These are phyloP conservation scores for Monodelphis domestica DNA, from an alignment of 2,797 vertebrate species.

Conservation along the genomic window DNA sequence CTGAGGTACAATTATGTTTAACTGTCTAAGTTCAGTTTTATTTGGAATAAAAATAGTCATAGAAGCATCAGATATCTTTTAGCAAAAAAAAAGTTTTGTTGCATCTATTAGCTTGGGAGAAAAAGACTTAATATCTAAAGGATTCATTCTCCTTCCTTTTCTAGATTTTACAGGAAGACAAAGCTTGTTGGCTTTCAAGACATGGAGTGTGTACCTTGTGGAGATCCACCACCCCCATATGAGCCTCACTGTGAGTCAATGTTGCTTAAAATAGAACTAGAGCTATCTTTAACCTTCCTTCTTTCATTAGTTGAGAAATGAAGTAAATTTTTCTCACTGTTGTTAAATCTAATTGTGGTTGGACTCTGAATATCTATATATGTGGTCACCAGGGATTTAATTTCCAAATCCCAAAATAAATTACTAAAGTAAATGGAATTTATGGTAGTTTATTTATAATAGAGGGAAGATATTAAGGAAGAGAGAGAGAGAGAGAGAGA, in stretches of 20 bases:
- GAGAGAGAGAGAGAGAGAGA: too few species aligned
- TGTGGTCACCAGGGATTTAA: too few species aligned
- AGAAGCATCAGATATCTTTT: not conserved
- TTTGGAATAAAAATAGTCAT: not conserved
- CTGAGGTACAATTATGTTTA: not conserved
- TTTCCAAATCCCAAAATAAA: too few species aligned
- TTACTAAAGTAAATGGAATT: too few species aligned
- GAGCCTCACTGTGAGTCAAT: slow-evolving; percentile 95
- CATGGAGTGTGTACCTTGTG: slow-evolving; percentile 97
- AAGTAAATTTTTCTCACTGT: not conserved
- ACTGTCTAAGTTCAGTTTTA: not conserved
- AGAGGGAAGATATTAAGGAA: too few species aligned
- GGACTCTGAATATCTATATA: too few species aligned
- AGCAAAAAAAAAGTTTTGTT: not conserved
- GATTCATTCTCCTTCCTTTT: slow-evolving; percentile 62
- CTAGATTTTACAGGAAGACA: slow-evolving; percentile 97
- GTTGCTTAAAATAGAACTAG: not conserved
- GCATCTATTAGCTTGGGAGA: not conserved
- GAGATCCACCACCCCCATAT: slow-evolving; percentile 95
- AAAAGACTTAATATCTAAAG: slow-evolving; percentile 27
- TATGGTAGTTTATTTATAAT: too few species aligned
- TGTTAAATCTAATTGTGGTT: too few species aligned
- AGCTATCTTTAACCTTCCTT: slow-evolving; percentile 27
- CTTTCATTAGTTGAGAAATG: slow-evolving; percentile 47
- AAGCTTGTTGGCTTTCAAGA: slow-evolving; percentile 98